Evolutionary conservation across 2,113 vertebrate species (phyloP).

Genomic region (Gasterosteus aculeatus): DNA sequence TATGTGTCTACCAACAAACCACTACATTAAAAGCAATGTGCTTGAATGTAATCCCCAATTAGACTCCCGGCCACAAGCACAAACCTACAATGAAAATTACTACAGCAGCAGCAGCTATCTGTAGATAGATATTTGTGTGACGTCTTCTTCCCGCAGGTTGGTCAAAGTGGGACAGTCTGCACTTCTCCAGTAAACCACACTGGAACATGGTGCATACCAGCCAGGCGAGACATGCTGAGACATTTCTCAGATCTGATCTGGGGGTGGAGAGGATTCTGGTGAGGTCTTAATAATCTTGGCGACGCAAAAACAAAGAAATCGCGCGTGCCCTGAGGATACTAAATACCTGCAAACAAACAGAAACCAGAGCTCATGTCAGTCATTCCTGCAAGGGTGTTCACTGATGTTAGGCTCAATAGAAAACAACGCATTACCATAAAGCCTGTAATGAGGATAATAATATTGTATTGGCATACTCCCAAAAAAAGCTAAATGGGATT

Average conservation of each 20-base stretch:
- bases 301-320: slow-evolving; percentile 40
- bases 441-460: neutral
- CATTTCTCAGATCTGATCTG: slow-evolving; percentile 62
- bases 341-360: slow-evolving; percentile 51
- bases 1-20: slow-evolving; percentile 1
- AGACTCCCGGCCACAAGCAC: neutral
- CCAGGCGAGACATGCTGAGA: slow-evolving; percentile 71
- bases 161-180: slow-evolving; percentile 59
- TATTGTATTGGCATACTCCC: neutral
- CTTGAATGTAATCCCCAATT: slow-evolving; percentile 1
- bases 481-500: neutral
- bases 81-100: slow-evolving; percentile 38
- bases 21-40: slow-evolving; percentile 3
- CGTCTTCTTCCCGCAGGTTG: slow-evolving; percentile 25
- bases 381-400: slow-evolving; percentile 9
- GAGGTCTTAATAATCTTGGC: slow-evolving; percentile 58
- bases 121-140: slow-evolving; percentile 29
- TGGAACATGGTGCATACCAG: slow-evolving; percentile 52
- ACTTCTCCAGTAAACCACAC: slow-evolving; percentile 18
- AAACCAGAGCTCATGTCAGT: slow-evolving; percentile 37
- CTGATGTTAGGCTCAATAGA: slow-evolving; percentile 6
- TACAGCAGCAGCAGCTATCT: slow-evolving; percentile 46
- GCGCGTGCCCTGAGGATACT: slow-evolving; percentile 31
- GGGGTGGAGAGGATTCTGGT: slow-evolving; percentile 56
- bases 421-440: neutral